phyloP scores from a whole-genome alignment of 2,113 vertebrate genomes.

The Prochilodus magdalenae region DNA sequence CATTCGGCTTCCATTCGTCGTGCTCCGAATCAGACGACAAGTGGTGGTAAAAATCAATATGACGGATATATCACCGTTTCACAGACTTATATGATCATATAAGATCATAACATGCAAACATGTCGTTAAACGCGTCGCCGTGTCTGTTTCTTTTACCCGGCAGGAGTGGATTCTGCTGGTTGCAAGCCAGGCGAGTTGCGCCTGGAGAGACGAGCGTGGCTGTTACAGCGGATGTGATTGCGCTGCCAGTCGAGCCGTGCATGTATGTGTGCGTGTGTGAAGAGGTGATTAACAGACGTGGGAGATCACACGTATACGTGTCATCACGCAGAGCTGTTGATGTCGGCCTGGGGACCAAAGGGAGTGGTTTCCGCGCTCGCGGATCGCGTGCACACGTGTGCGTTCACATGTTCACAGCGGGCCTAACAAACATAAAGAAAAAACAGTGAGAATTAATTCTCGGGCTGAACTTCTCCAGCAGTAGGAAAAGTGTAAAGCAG shows the following conservation, averaged over 20 bases:
- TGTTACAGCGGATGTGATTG: conserved; percentile 55
- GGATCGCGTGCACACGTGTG: not conserved
- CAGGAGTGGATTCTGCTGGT: conserved; percentile 13
- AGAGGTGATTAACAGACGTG: conserved; percentile 60
- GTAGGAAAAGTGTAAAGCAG: not conserved
- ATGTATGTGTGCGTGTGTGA: conserved; percentile 40
- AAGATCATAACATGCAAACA: too few relatives aligned
- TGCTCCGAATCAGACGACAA: not conserved
- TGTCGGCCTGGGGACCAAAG: conserved; percentile 52
- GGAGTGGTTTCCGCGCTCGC: conserved; percentile 32
- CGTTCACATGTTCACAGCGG: conserved; percentile 25
- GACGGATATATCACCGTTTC: not conserved
- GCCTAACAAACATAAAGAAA: conserved; percentile 15
- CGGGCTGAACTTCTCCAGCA: not conserved
- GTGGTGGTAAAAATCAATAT: not conserved
- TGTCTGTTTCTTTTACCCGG: not conserved
- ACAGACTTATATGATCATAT: not conserved
- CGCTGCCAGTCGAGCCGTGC: conserved; percentile 42
- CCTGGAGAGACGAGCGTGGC: conserved; percentile 42
- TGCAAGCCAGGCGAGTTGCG: conserved; percentile 24
- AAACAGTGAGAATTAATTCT: conserved; percentile 3
- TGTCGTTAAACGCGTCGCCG: too few relatives aligned
- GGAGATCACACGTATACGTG: conserved; percentile 60
- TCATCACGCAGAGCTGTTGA: conserved; percentile 55
- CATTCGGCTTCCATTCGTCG: too few relatives aligned